Base-by-base conservation (phyloP, 1,140 invertebrate species). In the Kradibia gibbosae region DNA sequence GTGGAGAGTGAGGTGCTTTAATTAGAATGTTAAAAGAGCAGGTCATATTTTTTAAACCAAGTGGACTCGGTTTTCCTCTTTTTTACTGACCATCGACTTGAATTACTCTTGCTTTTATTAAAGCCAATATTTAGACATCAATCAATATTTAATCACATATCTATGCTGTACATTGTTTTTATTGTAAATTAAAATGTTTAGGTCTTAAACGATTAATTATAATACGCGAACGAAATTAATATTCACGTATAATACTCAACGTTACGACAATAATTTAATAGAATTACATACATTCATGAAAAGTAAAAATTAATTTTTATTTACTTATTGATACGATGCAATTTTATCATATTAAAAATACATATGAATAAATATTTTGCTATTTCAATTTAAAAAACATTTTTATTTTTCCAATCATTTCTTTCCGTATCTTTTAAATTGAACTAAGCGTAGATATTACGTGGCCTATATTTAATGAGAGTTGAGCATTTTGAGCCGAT, bases 11-110 rank as follows among this genome's bases (percentile, higher is more conserved):
- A 34, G 31, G 8, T 34, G 31, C 5, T 36, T 65, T 65, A 65
- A 65, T 65, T 65, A 36, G 60, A 65, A 65, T 65, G 57, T 31
- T 31, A 57, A 28, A 57, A 57, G 5, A 53, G 50, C 50, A n/a
- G n/a, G n/a, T n/a, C n/a, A n/a, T n/a, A n/a, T 53, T 53, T 53
- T 17, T 53, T 22, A 53, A 17, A 53, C 13, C 5, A 53, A 8
- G 15, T 53, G 55, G 22, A 57, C 3, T 57, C 55, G 3, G 45
- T 48, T 48, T 48, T 48, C 17, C 45, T 17, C 17, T 48, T 48
- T 53, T 53, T 53, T 22, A 3, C 50, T 20, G 50, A 11, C 50
- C 15, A 3, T 4, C 22, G 10, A 22, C 22, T 53, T 11, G 4
- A 11, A 53, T 53, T 53, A 20, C 50, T 4, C 10, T 53, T 53